Percentiles rank a stretch among this genome's conserved stretches.
Evolutionary conservation across 2,797 vertebrate genomes (phyloP).

Genomic region (Eremophila alpestris): DNA sequence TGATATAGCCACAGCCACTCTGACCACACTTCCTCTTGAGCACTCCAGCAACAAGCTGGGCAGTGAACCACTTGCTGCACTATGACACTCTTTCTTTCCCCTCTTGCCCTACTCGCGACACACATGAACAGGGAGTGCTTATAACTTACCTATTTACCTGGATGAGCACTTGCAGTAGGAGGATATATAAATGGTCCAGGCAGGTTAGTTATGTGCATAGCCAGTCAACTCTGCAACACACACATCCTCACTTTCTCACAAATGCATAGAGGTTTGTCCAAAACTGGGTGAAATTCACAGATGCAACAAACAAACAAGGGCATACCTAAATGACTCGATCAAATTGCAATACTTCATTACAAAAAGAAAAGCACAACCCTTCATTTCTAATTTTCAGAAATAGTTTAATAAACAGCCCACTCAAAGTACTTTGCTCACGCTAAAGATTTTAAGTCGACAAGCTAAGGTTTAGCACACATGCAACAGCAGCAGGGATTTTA

Average conservation of each 20-base stretch:
- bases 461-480: not conserved
- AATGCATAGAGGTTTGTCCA: not conserved
- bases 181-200: accelerated
- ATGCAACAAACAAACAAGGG: not conserved
- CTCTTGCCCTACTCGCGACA: not conserved
- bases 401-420: not conserved
- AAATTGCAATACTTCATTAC: not conserved
- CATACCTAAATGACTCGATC: too few species aligned
- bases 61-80: not conserved
- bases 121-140: accelerated
- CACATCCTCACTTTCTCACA: not conserved
- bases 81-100: not conserved
- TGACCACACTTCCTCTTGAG: not conserved
- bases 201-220: not conserved
- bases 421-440: not conserved
- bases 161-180: not conserved
- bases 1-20: not conserved
- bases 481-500: not conserved
- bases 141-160: not conserved
- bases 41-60: not conserved
- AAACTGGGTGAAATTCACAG: not conserved
- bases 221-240: not conserved
- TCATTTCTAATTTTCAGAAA: not conserved
- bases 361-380: not conserved
- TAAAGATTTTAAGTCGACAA: not conserved